Evolutionary conservation across 2,113 vertebrate species (phyloP).

Genomic region (Phrynosoma blainvillii): DNA sequence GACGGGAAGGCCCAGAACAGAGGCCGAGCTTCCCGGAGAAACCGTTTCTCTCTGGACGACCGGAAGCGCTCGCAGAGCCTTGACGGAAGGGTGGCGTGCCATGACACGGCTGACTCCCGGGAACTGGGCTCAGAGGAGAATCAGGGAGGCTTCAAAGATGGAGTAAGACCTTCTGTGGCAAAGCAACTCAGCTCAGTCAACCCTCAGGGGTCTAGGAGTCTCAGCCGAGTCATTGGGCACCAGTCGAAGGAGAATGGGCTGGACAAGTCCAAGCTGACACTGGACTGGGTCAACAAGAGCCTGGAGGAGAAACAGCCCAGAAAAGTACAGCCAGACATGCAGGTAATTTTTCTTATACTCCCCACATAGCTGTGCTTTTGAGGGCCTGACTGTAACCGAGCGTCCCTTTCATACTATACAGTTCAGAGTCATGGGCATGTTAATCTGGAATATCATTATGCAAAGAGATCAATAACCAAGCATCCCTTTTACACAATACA

Average conservation of each 20-base stretch:
- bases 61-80: conserved; percentile 78
- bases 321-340: conserved; percentile 71
- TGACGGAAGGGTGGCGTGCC: conserved; percentile 53
- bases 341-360: conserved; percentile 71
- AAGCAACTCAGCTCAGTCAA: neutral
- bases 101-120: rapidly evolving
- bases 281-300: conserved; percentile 57
- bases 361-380: neutral
- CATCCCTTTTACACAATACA: too few relatives aligned
- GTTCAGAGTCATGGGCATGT: too few relatives aligned
- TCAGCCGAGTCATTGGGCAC: rapidly evolving
- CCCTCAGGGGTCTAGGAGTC: rapidly evolving
- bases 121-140: neutral
- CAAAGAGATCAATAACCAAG: too few relatives aligned
- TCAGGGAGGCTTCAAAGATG: rapidly evolving
- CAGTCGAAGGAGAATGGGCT: neutral
- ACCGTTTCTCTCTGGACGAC: conserved; percentile 72
- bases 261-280: conserved; percentile 51
- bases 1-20: conserved; percentile 67
- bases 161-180: rapidly evolving
- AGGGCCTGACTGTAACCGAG: too few relatives aligned
- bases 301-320: conserved; percentile 61
- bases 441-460: too few relatives aligned
- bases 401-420: too few relatives aligned
- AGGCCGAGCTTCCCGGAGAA: conserved; percentile 65